Evolutionary conservation across 2,888 invertebrate genomes (phyloP), one percentile per base, ranked within the genome.

Genomic region (Spisula subtruncata): DNA sequence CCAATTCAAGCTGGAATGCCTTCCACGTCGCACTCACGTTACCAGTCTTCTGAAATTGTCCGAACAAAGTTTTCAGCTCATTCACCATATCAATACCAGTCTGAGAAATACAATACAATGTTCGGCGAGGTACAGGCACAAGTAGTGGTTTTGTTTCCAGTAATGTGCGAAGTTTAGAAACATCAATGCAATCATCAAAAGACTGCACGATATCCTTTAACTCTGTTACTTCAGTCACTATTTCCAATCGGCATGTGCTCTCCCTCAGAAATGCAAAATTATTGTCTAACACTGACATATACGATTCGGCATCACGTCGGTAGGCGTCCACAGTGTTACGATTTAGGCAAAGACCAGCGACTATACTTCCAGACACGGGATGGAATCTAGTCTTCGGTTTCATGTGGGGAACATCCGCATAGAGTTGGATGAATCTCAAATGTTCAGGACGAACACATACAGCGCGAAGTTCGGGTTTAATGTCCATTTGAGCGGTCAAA

Each of bases 341-440:
- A 12, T 20, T 16, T 16, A 71, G 46, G n/a, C 18, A 12, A 10
- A 46, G 8, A 14, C 66, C 66, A 18, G 46, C 75, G 10, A 32
- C 71, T 25, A 84, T 84, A 8, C 1, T 29, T n/a, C 84, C 84
- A n/a, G 48, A 48, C 20, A 84, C 84, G 5, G 84, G 84, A 71
- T 84, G 84, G 25, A 66, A 71, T 35, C 71, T 20, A 25, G 46
- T 71, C 10, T n/a, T 41, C 4, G 84, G 84, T 18, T 12, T 46
- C 8, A 0, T 6, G 25, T 84, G 84, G 1, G 84, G 84, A n/a
- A 84, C 25, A 71, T 84, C 84, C 1, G 48, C 75, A 32, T 84
- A 84, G n/a, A 84, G 46, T 25, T 84, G 84, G 29, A 84, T 48
- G 20, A 84, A 84, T 84, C 46, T 14, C 5, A 84, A 2, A 10